A percentile compares a stretch with the other conserved stretches of the same genome.
Conservation (phyloP, 2,888 invertebrate genomes). For the Drosophila paranaensis region DNA sequence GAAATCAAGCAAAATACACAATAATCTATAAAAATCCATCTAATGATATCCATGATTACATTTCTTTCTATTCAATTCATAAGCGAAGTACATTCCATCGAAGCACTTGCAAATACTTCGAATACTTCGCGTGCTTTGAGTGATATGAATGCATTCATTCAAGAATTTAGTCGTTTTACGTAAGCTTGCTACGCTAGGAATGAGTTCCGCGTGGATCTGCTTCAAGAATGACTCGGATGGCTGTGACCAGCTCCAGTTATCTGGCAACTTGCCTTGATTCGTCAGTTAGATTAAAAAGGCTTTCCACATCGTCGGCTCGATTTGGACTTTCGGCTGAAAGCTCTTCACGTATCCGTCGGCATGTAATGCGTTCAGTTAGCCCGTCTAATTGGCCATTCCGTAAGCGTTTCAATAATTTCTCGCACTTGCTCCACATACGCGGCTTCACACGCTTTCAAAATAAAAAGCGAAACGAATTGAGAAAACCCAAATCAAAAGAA, state of each 20-base stretch:
- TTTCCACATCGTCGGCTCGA: background rate
- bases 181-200: too few relatives aligned
- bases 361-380: slow-evolving; percentile 1
- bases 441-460: slow-evolving; percentile 55
- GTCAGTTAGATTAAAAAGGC: background rate
- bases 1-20: too few relatives aligned
- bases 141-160: background rate
- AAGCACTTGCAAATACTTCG: too few relatives aligned
- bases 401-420: slow-evolving; percentile 47
- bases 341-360: background rate
- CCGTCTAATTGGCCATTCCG: slow-evolving; percentile 52
- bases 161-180: background rate
- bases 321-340: slow-evolving; percentile 5
- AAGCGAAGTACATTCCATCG: too few relatives aligned
- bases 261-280: background rate
- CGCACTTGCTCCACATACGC: slow-evolving; percentile 27
- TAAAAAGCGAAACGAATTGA: slow-evolving; percentile 47
- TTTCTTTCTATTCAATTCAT: too few relatives aligned
- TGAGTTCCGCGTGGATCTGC: too few relatives aligned
- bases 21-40: too few relatives aligned
- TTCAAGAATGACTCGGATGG: background rate
- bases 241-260: background rate
- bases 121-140: background rate
- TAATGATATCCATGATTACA: too few relatives aligned
- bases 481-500: background rate